Conservation (phyloP, 1,140 invertebrate genomes). For the Chelonus insularis region DNA sequence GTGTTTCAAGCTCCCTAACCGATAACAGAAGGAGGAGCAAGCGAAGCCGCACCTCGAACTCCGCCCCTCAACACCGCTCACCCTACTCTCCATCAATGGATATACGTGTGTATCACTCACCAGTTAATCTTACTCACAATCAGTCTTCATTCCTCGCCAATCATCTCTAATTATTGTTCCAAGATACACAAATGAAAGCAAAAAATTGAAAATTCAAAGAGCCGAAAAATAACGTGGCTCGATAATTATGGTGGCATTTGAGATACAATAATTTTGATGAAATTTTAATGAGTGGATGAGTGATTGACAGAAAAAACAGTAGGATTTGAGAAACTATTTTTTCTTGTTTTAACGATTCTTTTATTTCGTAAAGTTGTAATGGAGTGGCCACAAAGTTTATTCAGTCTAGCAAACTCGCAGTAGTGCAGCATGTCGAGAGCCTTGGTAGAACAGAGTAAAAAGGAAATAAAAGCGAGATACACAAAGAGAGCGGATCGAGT, state of each 20-base stretch:
- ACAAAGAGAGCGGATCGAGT: constrained; percentile 7
- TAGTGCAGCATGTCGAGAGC: constrained; percentile 1
- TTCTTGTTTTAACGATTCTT: too few species aligned
- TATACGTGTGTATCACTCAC: neutral
- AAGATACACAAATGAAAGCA: neutral
- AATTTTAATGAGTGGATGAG: too few species aligned
- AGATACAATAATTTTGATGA: too few species aligned
- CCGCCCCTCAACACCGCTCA: constrained; percentile 13
- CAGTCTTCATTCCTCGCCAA: neutral
- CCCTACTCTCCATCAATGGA: neutral
- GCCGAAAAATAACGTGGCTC: too few species aligned
- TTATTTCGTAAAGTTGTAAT: constrained; percentile 12
- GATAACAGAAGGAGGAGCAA: constrained; percentile 18
- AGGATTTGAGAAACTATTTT: too few species aligned
- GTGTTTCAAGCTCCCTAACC: neutral
- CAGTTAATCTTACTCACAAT: constrained; percentile 1
- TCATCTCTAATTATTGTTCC: neutral
- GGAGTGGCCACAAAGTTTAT: constrained; percentile 17
- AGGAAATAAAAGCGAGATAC: neutral
- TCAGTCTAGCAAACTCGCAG: constrained; percentile 14
- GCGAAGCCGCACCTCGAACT: constrained; percentile 28
- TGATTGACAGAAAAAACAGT: too few species aligned
- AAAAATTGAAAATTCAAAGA: neutral
- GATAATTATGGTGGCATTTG: too few species aligned
- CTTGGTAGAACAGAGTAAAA: neutral